Base-by-base conservation (phyloP, 92 coral and sea anemone genomes). In the Paramuricea clavata region DNA sequence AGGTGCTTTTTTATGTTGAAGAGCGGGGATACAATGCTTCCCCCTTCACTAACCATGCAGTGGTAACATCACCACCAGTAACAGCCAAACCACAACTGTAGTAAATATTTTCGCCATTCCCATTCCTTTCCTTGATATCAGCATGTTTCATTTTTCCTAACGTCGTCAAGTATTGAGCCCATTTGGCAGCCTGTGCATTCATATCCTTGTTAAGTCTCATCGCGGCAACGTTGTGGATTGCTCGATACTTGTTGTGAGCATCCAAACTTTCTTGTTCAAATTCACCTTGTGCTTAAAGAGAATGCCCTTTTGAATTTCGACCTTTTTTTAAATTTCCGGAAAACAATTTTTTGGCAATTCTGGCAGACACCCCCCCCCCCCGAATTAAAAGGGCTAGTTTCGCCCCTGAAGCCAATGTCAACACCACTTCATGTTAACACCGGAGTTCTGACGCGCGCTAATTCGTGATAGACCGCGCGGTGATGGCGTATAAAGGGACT, bases 281-380 rank as follows among this genome's bases (percentile, higher is more conserved):
- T 56, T 83, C 56, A 59, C 72, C 83, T 60, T 36, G 75, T 26
- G 69, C 98, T 95, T n/a, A n/a, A n/a, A n/a, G n/a, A n/a, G n/a
- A n/a, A n/a, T n/a, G n/a, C n/a, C n/a, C n/a, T n/a, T n/a, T n/a
- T n/a, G n/a, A n/a, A n/a, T n/a, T n/a, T n/a, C n/a, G n/a, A n/a
- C n/a, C n/a, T n/a, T n/a, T n/a, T n/a, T n/a, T n/a, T n/a, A n/a
- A n/a, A n/a, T n/a, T n/a, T n/a, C n/a, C n/a, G n/a, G n/a, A n/a
- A n/a, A n/a, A n/a, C n/a, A n/a, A n/a, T n/a, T n/a, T n/a, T n/a
- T n/a, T n/a, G n/a, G n/a, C n/a, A n/a, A n/a, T n/a, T n/a, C n/a
- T n/a, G n/a, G n/a, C n/a, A n/a, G n/a, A n/a, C n/a, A n/a, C n/a
- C n/a, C n/a, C n/a, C n/a, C n/a, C n/a, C n/a, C n/a, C n/a, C n/a